phyloP scores from a whole-genome alignment of 2,797 vertebrate species.

The Galagoides demidoff region DNA sequence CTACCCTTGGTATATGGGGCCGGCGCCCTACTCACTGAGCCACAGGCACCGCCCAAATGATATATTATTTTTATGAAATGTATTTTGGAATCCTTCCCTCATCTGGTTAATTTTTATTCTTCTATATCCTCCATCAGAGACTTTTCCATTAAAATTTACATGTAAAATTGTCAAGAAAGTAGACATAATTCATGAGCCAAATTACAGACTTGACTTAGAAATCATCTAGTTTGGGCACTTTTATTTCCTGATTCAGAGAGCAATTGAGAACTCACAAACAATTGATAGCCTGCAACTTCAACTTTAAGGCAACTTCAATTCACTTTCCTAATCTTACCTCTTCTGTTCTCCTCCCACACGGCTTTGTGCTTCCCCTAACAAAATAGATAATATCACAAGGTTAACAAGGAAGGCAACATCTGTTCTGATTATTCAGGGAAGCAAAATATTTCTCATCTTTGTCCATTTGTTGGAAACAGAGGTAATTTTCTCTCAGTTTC shows the following conservation, averaged over 20 bases:
- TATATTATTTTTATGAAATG: slow-evolving; percentile 40
- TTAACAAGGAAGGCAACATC: slow-evolving; percentile 74
- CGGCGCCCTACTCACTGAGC: too few species aligned
- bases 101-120: slow-evolving; percentile 15
- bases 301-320: not conserved
- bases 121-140: not conserved
- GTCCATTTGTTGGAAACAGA: slow-evolving; percentile 76
- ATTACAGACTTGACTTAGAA: slow-evolving; percentile 1
- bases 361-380: slow-evolving; percentile 61
- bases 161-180: not conserved
- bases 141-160: slow-evolving; percentile 30
- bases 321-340: slow-evolving; percentile 42
- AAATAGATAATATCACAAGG: slow-evolving; percentile 63
- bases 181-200: not conserved
- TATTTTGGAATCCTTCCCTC: slow-evolving; percentile 7
- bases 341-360: not conserved
- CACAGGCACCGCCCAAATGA: not conserved
- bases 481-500: slow-evolving; percentile 85
- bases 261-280: slow-evolving; percentile 15
- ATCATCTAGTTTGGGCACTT: not conserved
- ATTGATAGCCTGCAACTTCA: not conserved
- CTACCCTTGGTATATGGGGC: too few species aligned
- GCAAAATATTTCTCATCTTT: slow-evolving; percentile 78
- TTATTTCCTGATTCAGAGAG: slow-evolving; percentile 46
- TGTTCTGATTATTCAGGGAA: slow-evolving; percentile 73